These are phyloP conservation scores for Atta cephalotes DNA, from an alignment of 1,140 invertebrate species.

Conservation along the genomic window DNA sequence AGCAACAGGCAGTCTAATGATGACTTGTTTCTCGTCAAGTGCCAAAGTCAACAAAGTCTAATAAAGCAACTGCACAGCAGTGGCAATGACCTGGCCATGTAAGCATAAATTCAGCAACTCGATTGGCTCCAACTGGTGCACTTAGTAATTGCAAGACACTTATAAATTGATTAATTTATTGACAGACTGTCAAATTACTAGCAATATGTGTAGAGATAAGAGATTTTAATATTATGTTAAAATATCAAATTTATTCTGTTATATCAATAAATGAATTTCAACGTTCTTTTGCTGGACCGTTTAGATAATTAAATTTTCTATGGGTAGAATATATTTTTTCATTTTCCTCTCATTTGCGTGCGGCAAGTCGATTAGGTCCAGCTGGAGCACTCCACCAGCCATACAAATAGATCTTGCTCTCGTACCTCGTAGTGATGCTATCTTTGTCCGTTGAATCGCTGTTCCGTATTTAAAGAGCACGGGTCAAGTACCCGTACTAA, in stretches of 20 bases:
- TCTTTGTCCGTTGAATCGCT: constrained; percentile 57
- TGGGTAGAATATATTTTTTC: background rate
- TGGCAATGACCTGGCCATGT: constrained; percentile 67
- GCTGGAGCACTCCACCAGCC: constrained; percentile 48
- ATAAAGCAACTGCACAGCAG: constrained; percentile 36
- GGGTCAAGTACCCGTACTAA: constrained; percentile 59
- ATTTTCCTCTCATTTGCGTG: constrained; percentile 20
- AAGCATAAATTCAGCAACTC: constrained; percentile 19
- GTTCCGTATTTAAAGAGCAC: constrained; percentile 63
- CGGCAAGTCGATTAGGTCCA: constrained; percentile 49
- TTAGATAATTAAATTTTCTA: constrained; percentile 14
- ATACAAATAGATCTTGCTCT: constrained; percentile 59
- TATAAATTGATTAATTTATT: background rate
- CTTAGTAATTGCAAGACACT: background rate
- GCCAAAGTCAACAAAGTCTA: constrained; percentile 65
- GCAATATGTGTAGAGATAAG: background rate
- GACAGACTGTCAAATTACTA: background rate
- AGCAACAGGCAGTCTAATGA: constrained; percentile 36
- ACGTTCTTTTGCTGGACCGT: background rate
- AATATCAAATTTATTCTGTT: background rate
- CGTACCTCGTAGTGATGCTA: constrained; percentile 50
- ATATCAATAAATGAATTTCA: background rate
- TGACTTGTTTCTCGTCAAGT: constrained; percentile 40
- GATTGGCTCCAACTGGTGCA: constrained; percentile 67
- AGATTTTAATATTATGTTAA: background rate